Percentiles rank a stretch among this genome's conserved stretches.
Evolutionary conservation across 2,113 vertebrate genomes (phyloP).

Genomic region (Azemiops feae): DNA sequence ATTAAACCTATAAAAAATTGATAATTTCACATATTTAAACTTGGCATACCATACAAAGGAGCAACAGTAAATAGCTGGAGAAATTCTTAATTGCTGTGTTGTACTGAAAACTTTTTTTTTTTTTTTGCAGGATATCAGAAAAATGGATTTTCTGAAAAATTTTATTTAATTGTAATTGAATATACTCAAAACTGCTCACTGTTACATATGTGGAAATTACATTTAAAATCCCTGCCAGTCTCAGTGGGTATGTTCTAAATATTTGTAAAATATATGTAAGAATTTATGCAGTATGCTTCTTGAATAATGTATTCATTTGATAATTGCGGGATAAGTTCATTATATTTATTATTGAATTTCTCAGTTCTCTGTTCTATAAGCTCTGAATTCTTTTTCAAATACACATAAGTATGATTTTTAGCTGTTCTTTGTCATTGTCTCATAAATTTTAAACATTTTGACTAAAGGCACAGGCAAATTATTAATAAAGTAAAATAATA

Average conservation of each 20-base stretch:
- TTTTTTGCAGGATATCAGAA: slow-evolving; percentile 64
- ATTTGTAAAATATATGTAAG: neutral
- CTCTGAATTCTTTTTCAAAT: neutral
- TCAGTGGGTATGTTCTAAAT: slow-evolving; percentile 77
- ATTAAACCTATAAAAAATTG: neutral
- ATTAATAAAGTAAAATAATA: neutral
- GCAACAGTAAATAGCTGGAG: neutral
- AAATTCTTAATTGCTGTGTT: neutral
- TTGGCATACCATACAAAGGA: neutral
- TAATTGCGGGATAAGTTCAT: neutral
- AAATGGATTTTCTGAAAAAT: slow-evolving; percentile 85
- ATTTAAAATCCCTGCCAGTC: slow-evolving; percentile 85
- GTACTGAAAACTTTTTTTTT: slow-evolving; percentile 27
- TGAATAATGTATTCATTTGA: neutral
- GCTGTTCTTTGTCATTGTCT: neutral
- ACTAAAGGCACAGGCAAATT: neutral
- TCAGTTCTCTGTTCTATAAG: neutral
- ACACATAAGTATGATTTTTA: neutral
- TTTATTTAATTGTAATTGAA: slow-evolving; percentile 94
- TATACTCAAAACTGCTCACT: slow-evolving; percentile 75
- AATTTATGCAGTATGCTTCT: fast-evolving
- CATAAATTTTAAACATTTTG: neutral
- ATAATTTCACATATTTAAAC: neutral
- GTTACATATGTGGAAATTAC: slow-evolving; percentile 96
- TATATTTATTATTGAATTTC: neutral